Percentiles rank a stretch among this genome's conserved stretches.
Evolutionary conservation across 1,140 invertebrate species (phyloP).

Genomic region (Callitettix versicolor): DNA sequence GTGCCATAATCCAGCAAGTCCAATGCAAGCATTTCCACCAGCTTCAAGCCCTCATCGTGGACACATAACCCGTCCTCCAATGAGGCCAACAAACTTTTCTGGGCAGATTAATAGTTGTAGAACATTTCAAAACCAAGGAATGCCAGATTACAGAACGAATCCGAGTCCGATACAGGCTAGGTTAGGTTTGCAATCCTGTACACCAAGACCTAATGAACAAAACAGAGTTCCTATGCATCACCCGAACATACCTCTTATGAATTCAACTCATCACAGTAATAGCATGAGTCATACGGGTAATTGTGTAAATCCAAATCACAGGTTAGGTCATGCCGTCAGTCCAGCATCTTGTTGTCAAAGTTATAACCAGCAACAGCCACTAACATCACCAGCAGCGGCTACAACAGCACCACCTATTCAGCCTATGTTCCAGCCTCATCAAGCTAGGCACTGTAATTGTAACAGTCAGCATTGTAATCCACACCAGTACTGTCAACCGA

Average conservation of each 20-base stretch:
- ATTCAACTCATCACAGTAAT: no score
- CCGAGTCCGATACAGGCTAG: no score
- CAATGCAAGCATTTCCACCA: constrained; percentile 32
- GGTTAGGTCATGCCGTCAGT: constrained; percentile 2
- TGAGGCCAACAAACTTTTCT: no score
- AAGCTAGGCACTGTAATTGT: constrained; percentile 27
- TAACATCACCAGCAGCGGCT: constrained; percentile 46
- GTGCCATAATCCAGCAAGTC: constrained; percentile 28
- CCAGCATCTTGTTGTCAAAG: constrained; percentile 12
- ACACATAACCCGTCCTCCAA: no score
- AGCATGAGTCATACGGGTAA: no score
- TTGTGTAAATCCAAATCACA: not conserved
- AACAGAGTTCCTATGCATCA: no score
- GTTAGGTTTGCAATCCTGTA: no score
- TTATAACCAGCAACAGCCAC: constrained; percentile 34
- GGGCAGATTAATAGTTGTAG: no score
- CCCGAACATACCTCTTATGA: no score
- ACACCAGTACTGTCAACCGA: constrained; percentile 13
- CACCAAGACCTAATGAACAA: no score
- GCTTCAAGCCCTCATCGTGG: constrained; percentile 35
- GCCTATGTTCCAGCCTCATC: constrained; percentile 15
- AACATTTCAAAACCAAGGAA: no score
- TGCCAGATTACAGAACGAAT: no score
- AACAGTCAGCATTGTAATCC: constrained; percentile 23
- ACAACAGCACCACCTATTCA: constrained; percentile 41